Percentiles rank a stretch among this genome's conserved stretches.
Conservation (phyloP, 2,113 vertebrate genomes). For the Turdus rufiventris region DNA sequence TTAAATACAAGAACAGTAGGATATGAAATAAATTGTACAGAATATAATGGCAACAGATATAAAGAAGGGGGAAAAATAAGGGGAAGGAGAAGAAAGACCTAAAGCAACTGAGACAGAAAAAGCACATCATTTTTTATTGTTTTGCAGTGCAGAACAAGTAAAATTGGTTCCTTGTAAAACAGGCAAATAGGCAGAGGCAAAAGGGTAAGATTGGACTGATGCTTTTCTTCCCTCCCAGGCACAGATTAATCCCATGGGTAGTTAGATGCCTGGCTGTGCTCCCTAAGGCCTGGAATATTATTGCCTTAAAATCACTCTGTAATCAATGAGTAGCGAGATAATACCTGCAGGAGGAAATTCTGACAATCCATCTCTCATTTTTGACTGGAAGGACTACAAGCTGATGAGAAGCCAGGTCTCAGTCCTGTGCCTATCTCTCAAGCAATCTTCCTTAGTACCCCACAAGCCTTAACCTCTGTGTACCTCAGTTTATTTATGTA, state of each 20-base stretch:
- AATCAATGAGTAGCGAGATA: neutral
- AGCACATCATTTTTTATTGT: neutral
- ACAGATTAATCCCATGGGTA: neutral
- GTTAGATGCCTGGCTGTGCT: neutral
- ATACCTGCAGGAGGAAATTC: neutral
- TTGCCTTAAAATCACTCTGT: neutral
- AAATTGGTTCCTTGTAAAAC: neutral
- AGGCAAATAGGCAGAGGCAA: conserved; percentile 3
- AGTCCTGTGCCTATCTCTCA: neutral
- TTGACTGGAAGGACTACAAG: neutral
- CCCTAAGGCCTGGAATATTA: neutral
- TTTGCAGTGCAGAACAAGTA: neutral
- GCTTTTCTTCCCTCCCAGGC: neutral
- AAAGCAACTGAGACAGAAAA: neutral
- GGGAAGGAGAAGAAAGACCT: neutral
- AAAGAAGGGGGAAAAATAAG: neutral
- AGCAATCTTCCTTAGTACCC: neutral
- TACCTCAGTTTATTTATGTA: neutral
- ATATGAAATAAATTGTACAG: neutral
- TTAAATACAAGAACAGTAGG: neutral
- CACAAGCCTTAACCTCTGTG: neutral
- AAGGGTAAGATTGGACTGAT: neutral
- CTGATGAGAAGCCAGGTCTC: neutral
- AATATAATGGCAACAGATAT: neutral
- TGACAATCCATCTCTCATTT: neutral